Conservation (phyloP, 2,797 vertebrate genomes). For the Microctenopoma stevenorrisi region DNA sequence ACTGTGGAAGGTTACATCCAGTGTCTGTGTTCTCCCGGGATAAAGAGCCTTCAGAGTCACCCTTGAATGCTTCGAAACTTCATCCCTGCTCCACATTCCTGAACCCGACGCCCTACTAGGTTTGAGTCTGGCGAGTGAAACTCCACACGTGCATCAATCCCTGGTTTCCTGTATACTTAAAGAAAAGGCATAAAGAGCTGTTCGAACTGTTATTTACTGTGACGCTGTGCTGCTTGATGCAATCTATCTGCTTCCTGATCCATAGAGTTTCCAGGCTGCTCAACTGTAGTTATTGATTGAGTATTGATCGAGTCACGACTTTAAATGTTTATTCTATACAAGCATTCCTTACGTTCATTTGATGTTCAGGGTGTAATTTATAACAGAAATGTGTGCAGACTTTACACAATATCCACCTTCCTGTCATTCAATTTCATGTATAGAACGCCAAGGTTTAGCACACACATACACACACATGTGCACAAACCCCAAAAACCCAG, state of each 20-base stretch:
- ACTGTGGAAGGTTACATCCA: conserved; percentile 25
- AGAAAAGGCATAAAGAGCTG: conserved; percentile 39
- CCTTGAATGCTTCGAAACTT: conserved; percentile 68
- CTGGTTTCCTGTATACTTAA: conserved; percentile 66
- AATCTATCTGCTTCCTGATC: conserved; percentile 15
- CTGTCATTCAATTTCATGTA: conserved; percentile 37
- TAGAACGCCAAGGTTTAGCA: conserved; percentile 51
- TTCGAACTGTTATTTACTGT: conserved; percentile 51
- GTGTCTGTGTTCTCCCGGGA: conserved; percentile 32
- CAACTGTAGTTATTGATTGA: neutral
- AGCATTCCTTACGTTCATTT: conserved; percentile 18
- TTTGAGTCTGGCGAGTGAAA: conserved; percentile 63
- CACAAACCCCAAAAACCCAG: conserved; percentile 25
- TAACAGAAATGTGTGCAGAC: conserved; percentile 12
- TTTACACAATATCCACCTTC: conserved; percentile 46
- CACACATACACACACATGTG: neutral
- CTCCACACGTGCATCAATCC: conserved; percentile 72
- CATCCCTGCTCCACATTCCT: conserved; percentile 78
- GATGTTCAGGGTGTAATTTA: conserved; percentile 33
- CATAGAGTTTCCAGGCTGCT: neutral
- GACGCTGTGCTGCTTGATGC: conserved; percentile 42
- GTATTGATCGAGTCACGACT: neutral
- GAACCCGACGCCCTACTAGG: conserved; percentile 73
- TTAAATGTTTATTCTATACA: conserved; percentile 5
- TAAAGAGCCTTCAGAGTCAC: conserved; percentile 47